Percentiles rank a stretch among this genome's conserved stretches.
Evolutionary conservation across 2,797 vertebrate genomes (phyloP).

Genomic region (Cuniculus paca): DNA sequence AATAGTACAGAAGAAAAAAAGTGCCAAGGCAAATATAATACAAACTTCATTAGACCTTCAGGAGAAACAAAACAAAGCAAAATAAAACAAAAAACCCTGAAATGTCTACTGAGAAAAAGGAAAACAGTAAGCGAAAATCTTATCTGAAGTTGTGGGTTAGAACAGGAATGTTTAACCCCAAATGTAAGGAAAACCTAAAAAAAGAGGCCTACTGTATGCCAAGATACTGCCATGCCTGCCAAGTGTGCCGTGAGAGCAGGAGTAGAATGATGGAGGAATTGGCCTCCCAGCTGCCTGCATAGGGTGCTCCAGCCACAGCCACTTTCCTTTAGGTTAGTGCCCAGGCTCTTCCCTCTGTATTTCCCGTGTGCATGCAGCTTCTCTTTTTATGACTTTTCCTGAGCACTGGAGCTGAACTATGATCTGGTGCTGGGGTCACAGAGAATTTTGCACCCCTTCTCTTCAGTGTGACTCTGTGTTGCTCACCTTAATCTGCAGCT

Average conservation of each 20-base stretch:
- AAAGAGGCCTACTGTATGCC: background rate
- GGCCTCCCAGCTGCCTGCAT: too few species aligned
- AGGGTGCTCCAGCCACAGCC: background rate
- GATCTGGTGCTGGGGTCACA: background rate
- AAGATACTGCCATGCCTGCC: background rate
- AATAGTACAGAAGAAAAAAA: background rate
- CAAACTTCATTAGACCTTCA: background rate
- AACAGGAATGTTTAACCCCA: too few species aligned
- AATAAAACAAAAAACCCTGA: background rate
- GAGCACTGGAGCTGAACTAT: background rate
- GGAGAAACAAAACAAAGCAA: background rate
- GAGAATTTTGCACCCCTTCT: too few species aligned
- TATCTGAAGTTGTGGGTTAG: background rate
- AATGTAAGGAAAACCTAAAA: background rate
- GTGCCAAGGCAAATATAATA: background rate
- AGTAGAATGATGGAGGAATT: rapidly evolving
- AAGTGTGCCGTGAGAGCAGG: too few species aligned
- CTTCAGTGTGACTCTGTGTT: background rate
- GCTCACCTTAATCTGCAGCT: background rate
- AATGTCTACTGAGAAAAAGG: background rate
- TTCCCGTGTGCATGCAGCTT: background rate
- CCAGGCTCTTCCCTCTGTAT: background rate
- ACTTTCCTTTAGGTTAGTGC: background rate
- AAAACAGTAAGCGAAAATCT: background rate
- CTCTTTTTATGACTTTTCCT: background rate